Base-by-base conservation (phyloP, 2,797 vertebrate genomes). In the Luscinia luscinia region DNA sequence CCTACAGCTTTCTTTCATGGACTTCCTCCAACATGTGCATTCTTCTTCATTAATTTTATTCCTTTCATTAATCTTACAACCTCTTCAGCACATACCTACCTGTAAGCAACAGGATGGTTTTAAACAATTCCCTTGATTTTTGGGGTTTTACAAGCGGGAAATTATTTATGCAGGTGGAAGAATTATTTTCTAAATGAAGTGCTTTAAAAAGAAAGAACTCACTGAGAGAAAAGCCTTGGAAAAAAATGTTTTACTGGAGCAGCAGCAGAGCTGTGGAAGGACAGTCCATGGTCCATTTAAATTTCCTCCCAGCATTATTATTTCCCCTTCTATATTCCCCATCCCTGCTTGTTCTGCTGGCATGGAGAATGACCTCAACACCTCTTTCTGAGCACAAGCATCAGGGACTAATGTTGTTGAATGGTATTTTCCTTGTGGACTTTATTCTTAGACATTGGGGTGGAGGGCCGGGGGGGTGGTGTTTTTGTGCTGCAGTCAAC, bases 391-490 rank as follows among this genome's bases (percentile, higher is more conserved):
- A 48, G 46, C 10, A 32, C 18, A n/a, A 84, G 12, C 32, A 32
- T n/a, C 27, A 14, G 19, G 12, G 24, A 30, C 18, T 43, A 24
- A 41, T 0, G 0, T 45, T 52, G 24, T 36, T 11, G 5, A 82
- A 70, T 36, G 10, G 13, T 40, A 19, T 70, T 91, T 78, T 86
- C 24, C 27, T 41, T 68, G 14, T 1, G 11, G 38, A 49, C 23
- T 68, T 87, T 12, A 28, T 75, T 75, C 49, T 57, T 58, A 89
- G 49, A 68, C 12, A 14, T 32, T 52, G 17, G 7, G 5, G 10
- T 46, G 22, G 23, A 11, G 20, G 9, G 3, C 16, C 2, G 3
- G 11, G 2, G 2, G 7, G 1, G 1, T 45, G 9, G 41, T 28
- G 68, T 86, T 81, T 43, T 73, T 40, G 51, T 58, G 72, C 43